Evolutionary conservation across 2,797 vertebrate species (phyloP).

Genomic region (Sebastes vulpes): DNA sequence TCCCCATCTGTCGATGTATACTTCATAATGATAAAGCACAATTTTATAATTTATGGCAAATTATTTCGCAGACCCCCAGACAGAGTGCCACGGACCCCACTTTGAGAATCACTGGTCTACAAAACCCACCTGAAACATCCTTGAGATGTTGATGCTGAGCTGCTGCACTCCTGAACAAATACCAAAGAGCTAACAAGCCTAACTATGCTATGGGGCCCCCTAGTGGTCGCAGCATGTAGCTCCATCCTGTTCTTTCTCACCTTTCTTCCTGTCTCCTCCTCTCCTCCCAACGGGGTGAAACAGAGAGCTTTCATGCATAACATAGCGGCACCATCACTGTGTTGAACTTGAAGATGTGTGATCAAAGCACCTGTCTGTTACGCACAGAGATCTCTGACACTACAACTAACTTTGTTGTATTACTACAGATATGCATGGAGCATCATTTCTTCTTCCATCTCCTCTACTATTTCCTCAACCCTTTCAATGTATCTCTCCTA

Average conservation of each 20-base stretch:
- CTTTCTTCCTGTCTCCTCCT: background rate
- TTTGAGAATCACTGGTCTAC: background rate
- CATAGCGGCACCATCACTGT: background rate
- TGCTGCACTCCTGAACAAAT: background rate
- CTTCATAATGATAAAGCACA: no score
- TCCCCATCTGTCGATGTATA: no score
- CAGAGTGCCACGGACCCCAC: no score
- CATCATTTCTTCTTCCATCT: background rate
- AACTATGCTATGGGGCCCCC: constrained; percentile 29
- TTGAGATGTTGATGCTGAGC: background rate
- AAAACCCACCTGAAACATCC: background rate
- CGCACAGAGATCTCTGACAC: background rate
- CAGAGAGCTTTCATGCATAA: background rate
- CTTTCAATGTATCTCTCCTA: background rate
- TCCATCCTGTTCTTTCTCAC: background rate
- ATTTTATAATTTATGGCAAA: no score
- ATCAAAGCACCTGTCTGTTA: background rate
- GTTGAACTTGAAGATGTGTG: no score
- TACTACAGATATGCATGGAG: background rate
- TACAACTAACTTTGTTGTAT: background rate
- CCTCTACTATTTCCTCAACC: background rate
- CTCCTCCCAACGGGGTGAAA: background rate
- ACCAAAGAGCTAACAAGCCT: background rate
- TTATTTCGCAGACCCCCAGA: no score
- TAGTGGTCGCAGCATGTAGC: constrained; percentile 11